Base-by-base conservation (phyloP, 2,113 vertebrate species). In the Catharus fuscescens region DNA sequence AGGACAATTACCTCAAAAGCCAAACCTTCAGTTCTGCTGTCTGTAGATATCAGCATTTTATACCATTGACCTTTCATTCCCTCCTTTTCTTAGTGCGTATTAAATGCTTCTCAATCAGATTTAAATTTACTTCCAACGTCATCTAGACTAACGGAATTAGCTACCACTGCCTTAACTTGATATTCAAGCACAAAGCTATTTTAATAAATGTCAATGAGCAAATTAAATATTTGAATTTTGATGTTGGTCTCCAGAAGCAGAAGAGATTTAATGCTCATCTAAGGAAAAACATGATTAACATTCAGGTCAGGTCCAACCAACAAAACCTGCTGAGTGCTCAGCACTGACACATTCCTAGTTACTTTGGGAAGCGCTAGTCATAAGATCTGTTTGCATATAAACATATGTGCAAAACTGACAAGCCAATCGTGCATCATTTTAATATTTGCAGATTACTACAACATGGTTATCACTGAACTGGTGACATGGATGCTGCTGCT, bases 211-310 rank as follows among this genome's bases (percentile, higher is more conserved):
- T 96, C 95, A 97, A 92, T 4, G 77, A 96, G 72, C 80, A 94
- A 96, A 96, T 96, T 95, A 95, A 96, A 95, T 96, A 93, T 96
- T 95, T 96, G 88, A 94, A 92, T 96, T 93, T 96, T 86, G 82
- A 95, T 92, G 93, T 36, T 95, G 28, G 65, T 93, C 61, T 95
- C 53, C 69, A 93, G 86, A 88, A 95, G 76, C 57, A 80, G n/a
- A 81, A 84, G 45, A 69, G 44, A 86, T 91, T 83, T 90, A 67
- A 64, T 44, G 61, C 57, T 95, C 80, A 60, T 83, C 64, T 67
- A 65, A 77, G 56, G 64, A 92, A 92, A 94, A 86, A 26, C 42
- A 48, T 4, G 17, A 90, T 96, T 96, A 94, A 89, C 53, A 95
- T 93, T 94, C 76, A 93, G 50, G 88, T 92, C 90, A 95, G 88